Base-by-base conservation (phyloP, 2,888 invertebrate species). In the Xylota sylvarum region DNA sequence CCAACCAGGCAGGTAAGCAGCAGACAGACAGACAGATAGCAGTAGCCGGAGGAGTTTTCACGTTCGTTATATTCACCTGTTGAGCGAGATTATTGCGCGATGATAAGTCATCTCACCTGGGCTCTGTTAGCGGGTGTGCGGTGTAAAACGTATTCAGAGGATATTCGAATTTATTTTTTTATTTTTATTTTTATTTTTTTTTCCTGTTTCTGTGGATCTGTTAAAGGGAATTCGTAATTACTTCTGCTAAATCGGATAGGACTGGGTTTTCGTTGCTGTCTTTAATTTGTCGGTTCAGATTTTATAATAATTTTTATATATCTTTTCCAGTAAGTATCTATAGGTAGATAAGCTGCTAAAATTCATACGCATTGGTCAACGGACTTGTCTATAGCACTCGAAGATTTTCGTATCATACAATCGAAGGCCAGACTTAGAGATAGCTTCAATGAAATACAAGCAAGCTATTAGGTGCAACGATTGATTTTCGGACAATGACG, bases 11-110 rank as follows among this genome's bases (percentile, higher is more conserved):
- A 58, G 23, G 69, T 43, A 50, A 46, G 40, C 80, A 77, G 81
- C 43, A 72, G 74, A 77, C 69, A 72, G 69, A 70, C 76, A 74
- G 80, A 80, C 74, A 81, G 85, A 81, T 77, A 86, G 81, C 76
- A 86, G 82, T 86, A 86, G 86, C 86, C 82, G 86, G 86, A 86
- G 86, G 86, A 86, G 82, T 86, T 86, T 80, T 82, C 82, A 82
- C 77, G 86, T 86, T 86, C 86, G 77, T 86, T 86, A 86, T 83
- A 87, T 87, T 87, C 87, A 87, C 87, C 87, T 87, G 87, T 87
- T 87, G 70, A 83, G 67, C 79, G 70, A 87, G 87, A 87, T 87
- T 78, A 73, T 86, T 86, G 72, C 72, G 82, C 77, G 81, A 73
- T 86, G 86, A 86, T 86, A 86, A 86, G 77, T 86, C 86, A 86